A percentile compares a stretch with the other conserved stretches of the same genome.
Evolutionary conservation across 2,113 vertebrate genomes (phyloP).

Genomic region (Ramphastos sulfuratus): DNA sequence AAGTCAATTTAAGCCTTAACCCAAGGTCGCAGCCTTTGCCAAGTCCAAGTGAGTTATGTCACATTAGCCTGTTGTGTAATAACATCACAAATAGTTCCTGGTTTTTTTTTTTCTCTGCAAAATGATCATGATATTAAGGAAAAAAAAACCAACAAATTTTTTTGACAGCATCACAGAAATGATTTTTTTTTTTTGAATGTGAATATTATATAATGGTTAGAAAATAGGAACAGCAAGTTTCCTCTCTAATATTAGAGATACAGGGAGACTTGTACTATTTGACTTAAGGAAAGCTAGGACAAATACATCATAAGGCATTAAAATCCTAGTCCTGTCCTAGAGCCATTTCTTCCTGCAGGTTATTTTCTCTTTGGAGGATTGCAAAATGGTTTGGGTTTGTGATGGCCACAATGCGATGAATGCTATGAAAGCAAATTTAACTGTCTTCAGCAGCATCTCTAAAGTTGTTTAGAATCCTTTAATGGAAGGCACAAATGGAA

Average conservation of each 20-base stretch:
- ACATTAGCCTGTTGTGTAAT: slow-evolving; percentile 6
- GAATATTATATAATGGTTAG: background rate
- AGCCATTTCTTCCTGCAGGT: background rate
- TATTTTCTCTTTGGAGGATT: background rate
- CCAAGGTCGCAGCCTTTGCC: background rate
- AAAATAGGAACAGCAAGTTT: background rate
- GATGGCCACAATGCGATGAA: background rate
- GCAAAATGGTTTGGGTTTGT: background rate
- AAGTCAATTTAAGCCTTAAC: background rate
- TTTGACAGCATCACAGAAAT: slow-evolving; percentile 10
- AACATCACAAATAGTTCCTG: background rate
- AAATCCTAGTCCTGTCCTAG: background rate
- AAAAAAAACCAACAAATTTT: background rate
- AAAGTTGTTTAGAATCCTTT: too few species aligned
- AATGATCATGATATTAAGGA: background rate
- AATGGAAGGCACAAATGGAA: too few species aligned
- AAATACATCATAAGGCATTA: background rate
- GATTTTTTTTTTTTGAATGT: background rate
- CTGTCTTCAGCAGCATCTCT: background rate
- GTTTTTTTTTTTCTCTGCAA: background rate
- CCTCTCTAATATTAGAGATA: background rate
- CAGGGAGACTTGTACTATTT: background rate
- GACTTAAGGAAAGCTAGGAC: background rate
- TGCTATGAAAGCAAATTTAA: background rate
- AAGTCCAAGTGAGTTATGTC: slow-evolving; percentile 28